phyloP scores from a whole-genome alignment of 2,888 invertebrate species.

The Charanyca ferruginea region DNA sequence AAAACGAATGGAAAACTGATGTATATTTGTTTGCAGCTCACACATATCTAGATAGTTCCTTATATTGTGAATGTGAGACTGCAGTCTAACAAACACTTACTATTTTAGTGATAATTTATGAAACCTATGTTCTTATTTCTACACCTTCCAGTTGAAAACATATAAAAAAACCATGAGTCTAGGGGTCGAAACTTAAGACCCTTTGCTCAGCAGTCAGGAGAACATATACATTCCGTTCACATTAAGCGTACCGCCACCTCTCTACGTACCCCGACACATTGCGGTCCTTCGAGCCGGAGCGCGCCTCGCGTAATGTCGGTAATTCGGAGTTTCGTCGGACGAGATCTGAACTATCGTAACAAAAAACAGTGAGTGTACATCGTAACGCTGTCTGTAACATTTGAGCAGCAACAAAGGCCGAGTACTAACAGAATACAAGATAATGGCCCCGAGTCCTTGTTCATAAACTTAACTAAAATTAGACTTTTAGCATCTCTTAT shows the following conservation, averaged over 20 bases:
- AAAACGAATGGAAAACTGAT: too few relatives aligned
- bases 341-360: conserved; percentile 40
- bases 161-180: too few relatives aligned
- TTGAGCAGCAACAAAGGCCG: neutral
- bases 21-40: too few relatives aligned
- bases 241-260: conserved; percentile 6
- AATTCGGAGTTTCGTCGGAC: conserved; percentile 45
- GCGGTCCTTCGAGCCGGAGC: conserved; percentile 55
- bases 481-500: too few relatives aligned
- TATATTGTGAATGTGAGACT: too few relatives aligned
- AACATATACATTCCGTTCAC: neutral
- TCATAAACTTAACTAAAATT: too few relatives aligned
- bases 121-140: too few relatives aligned
- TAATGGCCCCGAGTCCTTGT: too few relatives aligned
- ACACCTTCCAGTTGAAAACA: too few relatives aligned
- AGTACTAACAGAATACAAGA: neutral
- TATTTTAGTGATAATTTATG: too few relatives aligned
- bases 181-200: neutral
- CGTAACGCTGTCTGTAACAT: neutral
- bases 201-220: neutral
- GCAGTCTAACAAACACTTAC: too few relatives aligned
- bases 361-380: conserved; percentile 21
- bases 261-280: conserved; percentile 32
- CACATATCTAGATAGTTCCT: too few relatives aligned
- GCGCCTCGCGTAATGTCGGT: conserved; percentile 54